Base-by-base conservation (phyloP, 2,113 vertebrate species). In the Tonatia bakeri region DNA sequence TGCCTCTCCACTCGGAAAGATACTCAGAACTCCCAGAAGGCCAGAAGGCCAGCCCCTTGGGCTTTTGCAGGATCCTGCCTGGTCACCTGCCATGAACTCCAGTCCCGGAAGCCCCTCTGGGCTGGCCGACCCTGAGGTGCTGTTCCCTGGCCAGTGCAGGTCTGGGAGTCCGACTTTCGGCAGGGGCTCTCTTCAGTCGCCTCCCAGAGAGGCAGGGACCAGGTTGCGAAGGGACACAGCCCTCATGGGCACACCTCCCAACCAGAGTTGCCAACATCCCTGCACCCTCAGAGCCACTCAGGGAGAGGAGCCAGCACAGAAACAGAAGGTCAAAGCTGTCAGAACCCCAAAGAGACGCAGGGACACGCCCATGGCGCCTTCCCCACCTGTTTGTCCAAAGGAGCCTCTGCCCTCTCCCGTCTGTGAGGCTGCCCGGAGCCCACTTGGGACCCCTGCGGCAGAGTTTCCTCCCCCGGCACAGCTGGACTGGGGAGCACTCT, bases 1-100 rank as follows among this genome's bases (percentile, higher is more conserved):
- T 52, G 97, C 97, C 81, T 98, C 98, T 80, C 98, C 98, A 4
- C 94, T 97, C 20, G 98, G 98, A 95, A 95, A 84, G 17, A 95
- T 94, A 20, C 95, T 93, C 17, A 70, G 85, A 76, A 96, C 97
- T 5, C 96, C 97, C 28, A 65, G 56, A 84, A 97, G 88, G 90
- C 77, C 56, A 38, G 70, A 47, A 31, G 91, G 83, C 4, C 91
- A 40, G 24, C 95, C 47, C 0, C 52, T 36, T 24, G 7, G 26
- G 92, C 88, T 31, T 91, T 96, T 82, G 3, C 80, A 5, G 65
- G 90, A 65, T 76, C 73, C 83, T 26, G 87, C 97, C 2, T 96
- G 72, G 76, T 98, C 98, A 10, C 98, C 98, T 72, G 97, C 93
- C 59, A 95, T 9, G 64, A 69, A 59, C 87, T 93, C 96, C 65